Base-by-base conservation (phyloP, 2,113 vertebrate genomes). In the Tragelaphus strepsiceros region DNA sequence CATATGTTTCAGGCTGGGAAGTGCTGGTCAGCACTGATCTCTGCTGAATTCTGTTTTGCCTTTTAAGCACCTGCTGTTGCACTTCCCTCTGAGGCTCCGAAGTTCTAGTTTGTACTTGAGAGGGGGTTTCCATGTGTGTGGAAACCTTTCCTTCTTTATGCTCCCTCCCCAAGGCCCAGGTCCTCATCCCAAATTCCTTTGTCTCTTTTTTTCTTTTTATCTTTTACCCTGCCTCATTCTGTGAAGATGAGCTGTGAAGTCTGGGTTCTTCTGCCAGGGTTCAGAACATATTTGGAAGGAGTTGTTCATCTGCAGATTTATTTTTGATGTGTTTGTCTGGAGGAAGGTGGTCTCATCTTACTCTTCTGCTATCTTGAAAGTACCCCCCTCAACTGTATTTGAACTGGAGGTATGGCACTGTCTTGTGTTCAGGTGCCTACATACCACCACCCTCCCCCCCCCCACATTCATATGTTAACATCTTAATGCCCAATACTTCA, bases 371-470 rank as follows among this genome's bases (percentile, higher is more conserved):
- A 67, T 67, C n/a, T 35, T 67, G 64, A 67, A 67, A 67, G n/a
- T 21, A 35, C 9, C 8, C 16, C n/a, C 64, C 2, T 67, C n/a
- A 35, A 67, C 64, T 67, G 32, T 35, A 11, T 21, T 35, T 67
- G 32, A n/a, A 67, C 64, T 67, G 64, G 64, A 67, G 17, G 32
- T 67, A 67, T 1, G 32, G n/a, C n/a, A 16, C 8, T 67, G n/a
- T 67, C 17, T 35, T 35, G 64, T 35, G 64, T 11, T 67, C 32
- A 19, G 32, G 4, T 64, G 15, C 26, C 5, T 43, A 43, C 39
- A 43, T 43, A 43, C 39, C 39, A 39, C 24, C n/a, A n/a, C n/a
- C n/a, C 58, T 0, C 28, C 5, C 28, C 2, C 2, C 0, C 2
- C 3, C 28, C 32, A n/a, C 61, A 15, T 15, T 14, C 30, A 64